phyloP scores from a whole-genome alignment of 2,113 vertebrate genomes.

The Rhinogobius similis region DNA sequence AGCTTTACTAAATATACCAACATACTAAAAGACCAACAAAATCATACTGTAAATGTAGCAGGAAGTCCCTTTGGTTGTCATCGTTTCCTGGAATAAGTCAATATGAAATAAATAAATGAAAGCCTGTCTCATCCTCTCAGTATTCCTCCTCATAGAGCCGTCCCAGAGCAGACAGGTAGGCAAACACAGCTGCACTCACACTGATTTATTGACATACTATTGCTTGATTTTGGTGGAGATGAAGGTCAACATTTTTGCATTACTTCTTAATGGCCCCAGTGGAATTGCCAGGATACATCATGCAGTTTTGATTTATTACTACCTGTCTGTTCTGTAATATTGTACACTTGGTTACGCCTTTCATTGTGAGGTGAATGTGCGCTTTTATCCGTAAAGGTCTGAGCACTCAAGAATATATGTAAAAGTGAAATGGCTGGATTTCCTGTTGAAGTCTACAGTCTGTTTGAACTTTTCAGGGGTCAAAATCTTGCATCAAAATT shows the following conservation, averaged over 20 bases:
- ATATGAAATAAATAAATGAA: not conserved
- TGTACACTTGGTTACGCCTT: not conserved
- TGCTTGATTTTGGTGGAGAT: slow-evolving; percentile 11
- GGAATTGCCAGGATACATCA: not conserved
- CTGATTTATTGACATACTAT: slow-evolving; percentile 34
- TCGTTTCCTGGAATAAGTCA: not conserved
- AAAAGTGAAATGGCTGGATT: not conserved
- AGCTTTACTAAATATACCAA: no score
- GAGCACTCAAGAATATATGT: not conserved
- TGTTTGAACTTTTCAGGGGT: no score
- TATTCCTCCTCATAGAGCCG: slow-evolving; percentile 4
- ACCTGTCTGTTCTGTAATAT: not conserved
- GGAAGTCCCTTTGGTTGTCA: not conserved
- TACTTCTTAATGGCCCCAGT: not conserved
- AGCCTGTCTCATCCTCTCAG: not conserved
- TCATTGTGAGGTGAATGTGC: not conserved
- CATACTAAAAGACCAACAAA: no score
- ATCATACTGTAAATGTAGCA: no score
- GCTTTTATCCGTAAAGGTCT: not conserved
- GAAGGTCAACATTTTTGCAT: slow-evolving; percentile 16
- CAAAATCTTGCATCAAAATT: no score
- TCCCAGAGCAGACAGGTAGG: slow-evolving; percentile 16
- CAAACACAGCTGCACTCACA: slow-evolving; percentile 16
- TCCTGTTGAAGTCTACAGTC: no score
- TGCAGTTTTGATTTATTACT: not conserved